These are phyloP conservation scores for Elephas maximus DNA, from an alignment of 2,113 vertebrate genomes.

Conservation along the genomic window DNA sequence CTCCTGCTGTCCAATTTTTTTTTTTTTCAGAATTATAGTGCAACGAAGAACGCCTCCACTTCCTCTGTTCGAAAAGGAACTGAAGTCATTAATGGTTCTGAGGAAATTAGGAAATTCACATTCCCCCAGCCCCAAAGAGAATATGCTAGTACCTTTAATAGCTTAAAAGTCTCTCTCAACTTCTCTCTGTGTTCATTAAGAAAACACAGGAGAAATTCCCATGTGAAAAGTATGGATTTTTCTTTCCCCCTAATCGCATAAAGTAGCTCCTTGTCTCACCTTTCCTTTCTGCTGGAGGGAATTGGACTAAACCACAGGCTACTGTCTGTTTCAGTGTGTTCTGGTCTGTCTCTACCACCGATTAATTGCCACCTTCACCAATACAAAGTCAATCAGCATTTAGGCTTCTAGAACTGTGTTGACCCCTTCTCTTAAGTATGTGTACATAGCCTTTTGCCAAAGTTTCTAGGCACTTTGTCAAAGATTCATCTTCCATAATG, in stretches of 20 bases:
- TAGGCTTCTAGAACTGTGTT: constrained; percentile 46
- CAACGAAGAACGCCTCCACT: constrained; percentile 78
- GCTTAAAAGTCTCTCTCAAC: constrained; percentile 77
- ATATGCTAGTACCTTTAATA: constrained; percentile 69
- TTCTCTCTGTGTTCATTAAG: constrained; percentile 76
- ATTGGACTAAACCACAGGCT: constrained; percentile 57
- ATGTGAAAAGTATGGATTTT: constrained; percentile 74
- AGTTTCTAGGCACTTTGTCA: constrained; percentile 56
- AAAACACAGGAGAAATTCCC: constrained; percentile 70
- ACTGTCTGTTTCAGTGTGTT: constrained; percentile 16
- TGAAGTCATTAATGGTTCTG: constrained; percentile 85
- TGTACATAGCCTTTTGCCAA: constrained; percentile 20
- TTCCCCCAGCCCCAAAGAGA: constrained; percentile 72
- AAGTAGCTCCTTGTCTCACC: constrained; percentile 60
- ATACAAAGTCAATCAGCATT: constrained; percentile 53
- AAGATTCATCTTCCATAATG: constrained; percentile 34
- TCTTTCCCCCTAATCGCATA: constrained; percentile 72
- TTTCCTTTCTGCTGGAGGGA: constrained; percentile 61
- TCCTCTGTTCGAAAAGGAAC: constrained; percentile 84
- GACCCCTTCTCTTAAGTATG: constrained; percentile 46
- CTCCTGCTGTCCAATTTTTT: constrained; percentile 42
- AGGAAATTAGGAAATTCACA: constrained; percentile 85
- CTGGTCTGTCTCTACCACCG: background rate
- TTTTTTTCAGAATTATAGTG: constrained; percentile 58
- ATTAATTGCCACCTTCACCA: constrained; percentile 51